Conservation (phyloP, 1,140 invertebrate species). For the Homalodisca vitripennis region DNA sequence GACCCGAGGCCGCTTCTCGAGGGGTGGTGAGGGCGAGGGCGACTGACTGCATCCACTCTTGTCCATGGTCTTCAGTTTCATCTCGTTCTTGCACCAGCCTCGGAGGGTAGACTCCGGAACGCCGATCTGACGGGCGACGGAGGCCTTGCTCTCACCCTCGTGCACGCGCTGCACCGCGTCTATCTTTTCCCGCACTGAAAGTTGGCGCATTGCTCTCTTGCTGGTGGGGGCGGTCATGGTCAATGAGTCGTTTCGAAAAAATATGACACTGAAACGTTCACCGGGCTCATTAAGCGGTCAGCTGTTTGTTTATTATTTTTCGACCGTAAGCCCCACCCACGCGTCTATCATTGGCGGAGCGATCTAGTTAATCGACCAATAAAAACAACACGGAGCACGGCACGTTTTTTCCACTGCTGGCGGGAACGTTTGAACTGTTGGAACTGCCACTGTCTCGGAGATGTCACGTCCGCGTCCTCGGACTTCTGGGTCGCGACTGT, state of each 20-base stretch:
- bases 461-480: constrained; percentile 13
- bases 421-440: neutral
- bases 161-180: constrained; percentile 75
- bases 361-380: constrained; percentile 27
- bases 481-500: neutral
- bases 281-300: constrained; percentile 13
- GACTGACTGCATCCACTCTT: constrained; percentile 44
- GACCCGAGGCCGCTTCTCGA: constrained; percentile 8
- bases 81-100: constrained; percentile 82
- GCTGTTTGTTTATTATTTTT: constrained; percentile 32
- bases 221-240: constrained; percentile 27
- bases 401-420: neutral
- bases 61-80: constrained; percentile 69
- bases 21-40: constrained; percentile 47
- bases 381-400: constrained; percentile 28
- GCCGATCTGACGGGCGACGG: constrained; percentile 75
- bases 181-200: constrained; percentile 73
- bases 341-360: constrained; percentile 30
- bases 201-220: constrained; percentile 51
- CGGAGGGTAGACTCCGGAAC: constrained; percentile 79
- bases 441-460: neutral
- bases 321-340: constrained; percentile 30
- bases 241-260: neutral
- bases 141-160: constrained; percentile 78
- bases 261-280: too few species aligned